Base-by-base conservation (phyloP, 2,888 invertebrate genomes). In the Lochmaea crataegi region DNA sequence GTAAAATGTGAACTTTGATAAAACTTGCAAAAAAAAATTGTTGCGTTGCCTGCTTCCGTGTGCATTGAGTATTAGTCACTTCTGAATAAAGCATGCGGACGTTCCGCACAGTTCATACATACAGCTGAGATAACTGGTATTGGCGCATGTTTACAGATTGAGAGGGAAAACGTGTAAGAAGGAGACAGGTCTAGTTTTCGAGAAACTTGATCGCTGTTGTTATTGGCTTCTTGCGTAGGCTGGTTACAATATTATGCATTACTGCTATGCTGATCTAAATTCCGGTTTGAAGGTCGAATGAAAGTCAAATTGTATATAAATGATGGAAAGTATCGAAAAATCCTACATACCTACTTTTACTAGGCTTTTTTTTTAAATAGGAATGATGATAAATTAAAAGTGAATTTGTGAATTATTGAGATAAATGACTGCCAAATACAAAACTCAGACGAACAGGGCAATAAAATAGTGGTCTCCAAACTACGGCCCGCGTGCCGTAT, bases 121-220 rank as follows among this genome's bases (percentile, higher is more conserved):
- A 26, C 64, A 70, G 64, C 45, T 56, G 64, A 64, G 45, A 56
- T 70, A 70, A 64, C 69, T 64, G 64, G 60, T 61, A 64, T 12
- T 57, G 57, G 61, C 68, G 56, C 64, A 70, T 70, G 64, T 68
- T 70, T 70, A 64, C 56, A 48, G 32, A 70, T 41, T 64, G 63
- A 70, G 51, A 68, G 51, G 32, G 68, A 61, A 61, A 48, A 38
- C 22, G 61, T 12, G 26, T 32, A 7, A 60, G 60, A 60, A 32
- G 18, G 41, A 41, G 38, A 61, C 57, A 57, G 38, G 16, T 16
- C 5, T 38, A 16, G 38, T 32, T 26, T 32, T 12, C n/a, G 63
- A 63, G 63, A 63, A 63, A 63, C 45, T 22, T 12, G 42, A 18
- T 63, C 41, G 18, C 12, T 57, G 26, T 57, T 57, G 22, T 48